phyloP scores from a whole-genome alignment of 2,797 vertebrate species.

The Odontamblyopus rebecca region DNA sequence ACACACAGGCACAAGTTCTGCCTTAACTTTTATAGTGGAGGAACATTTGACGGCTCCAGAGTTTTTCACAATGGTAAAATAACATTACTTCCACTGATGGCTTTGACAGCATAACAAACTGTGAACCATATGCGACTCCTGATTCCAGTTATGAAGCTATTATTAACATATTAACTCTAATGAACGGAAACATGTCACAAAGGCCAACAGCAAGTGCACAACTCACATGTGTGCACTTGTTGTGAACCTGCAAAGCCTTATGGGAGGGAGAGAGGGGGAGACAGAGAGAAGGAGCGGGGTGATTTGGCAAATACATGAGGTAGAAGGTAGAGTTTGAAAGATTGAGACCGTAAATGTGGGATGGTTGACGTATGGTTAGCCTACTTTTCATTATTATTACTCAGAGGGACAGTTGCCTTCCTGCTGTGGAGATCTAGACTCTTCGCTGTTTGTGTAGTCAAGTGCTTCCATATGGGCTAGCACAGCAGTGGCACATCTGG shows the following conservation, averaged over 20 bases:
- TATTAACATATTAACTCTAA: conserved; percentile 10
- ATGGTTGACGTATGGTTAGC: conserved; percentile 66
- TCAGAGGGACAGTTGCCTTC: conserved; percentile 71
- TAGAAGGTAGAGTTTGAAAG: conserved; percentile 20
- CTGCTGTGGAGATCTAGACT: conserved; percentile 70
- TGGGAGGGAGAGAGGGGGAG: conserved; percentile 7
- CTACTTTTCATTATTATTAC: conserved; percentile 77
- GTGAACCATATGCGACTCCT: conserved; percentile 11
- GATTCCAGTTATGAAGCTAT: conserved; percentile 12
- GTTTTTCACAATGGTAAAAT: conserved; percentile 11
- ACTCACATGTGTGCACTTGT: conserved; percentile 47
- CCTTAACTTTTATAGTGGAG: neutral
- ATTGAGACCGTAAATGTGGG: conserved; percentile 48
- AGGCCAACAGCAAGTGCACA: conserved; percentile 3
- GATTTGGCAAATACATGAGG: conserved; percentile 34
- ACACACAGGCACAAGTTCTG: neutral
- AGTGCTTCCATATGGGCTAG: conserved; percentile 82
- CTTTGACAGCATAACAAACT: conserved; percentile 15
- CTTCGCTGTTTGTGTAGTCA: conserved; percentile 76
- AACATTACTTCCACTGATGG: conserved; percentile 1
- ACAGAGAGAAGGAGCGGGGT: neutral
- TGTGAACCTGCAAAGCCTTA: conserved; percentile 53
- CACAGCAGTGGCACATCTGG: conserved; percentile 66
- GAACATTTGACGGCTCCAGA: conserved; percentile 1
- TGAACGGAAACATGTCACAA: conserved; percentile 13